Base-by-base conservation (phyloP, 2,888 invertebrate species). In the Caradrina kadenii region DNA sequence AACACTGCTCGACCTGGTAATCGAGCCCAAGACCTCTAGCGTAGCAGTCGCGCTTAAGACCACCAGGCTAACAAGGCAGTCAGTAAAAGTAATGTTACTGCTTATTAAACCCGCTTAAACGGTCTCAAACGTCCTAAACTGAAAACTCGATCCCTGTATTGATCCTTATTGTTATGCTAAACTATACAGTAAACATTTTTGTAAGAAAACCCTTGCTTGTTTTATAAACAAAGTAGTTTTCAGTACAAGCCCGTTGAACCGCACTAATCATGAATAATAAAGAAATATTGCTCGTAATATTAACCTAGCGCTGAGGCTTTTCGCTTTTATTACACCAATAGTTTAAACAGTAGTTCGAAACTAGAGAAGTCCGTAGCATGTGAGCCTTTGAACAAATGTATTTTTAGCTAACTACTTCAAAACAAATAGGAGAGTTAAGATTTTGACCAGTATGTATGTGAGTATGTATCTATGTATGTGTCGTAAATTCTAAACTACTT, bases 261-360 rank as follows among this genome's bases (percentile, higher is more conserved):
- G 22, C 11, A 31, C 50, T 77, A 78, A 74, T 78, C 63, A 60
- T 71, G 63, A 74, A 72, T 72, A 74, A 74, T 74, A 72, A 74
- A 77, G 62, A 77, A 78, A 22, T 74, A 78, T 63, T 71, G 50
- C 22, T 48, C 21, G 19, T 78, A 55, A 63, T 74, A 60, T 63
- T 5, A 63, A 62, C 31, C 53, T 15, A 10, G 56, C 31, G n/a
- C 10, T 39, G 10, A 49, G 45, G 48, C 17, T 52, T 73, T 70
- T 22, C 22, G n/a, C 10, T 49, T 68, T 70, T 73, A 69, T 59
- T 59, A 7, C 63, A 17, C 31, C 11, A 39, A 39, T 39, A 39
- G 13, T 39, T 39, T 13, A 39, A 39, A 13, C 39, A 39, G 39
- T 11, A 39, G 39, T 39, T 39, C 4, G 2, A 39, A 2, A 13